Base-by-base conservation (phyloP, 2,888 invertebrate species). In the Pocota personata region DNA sequence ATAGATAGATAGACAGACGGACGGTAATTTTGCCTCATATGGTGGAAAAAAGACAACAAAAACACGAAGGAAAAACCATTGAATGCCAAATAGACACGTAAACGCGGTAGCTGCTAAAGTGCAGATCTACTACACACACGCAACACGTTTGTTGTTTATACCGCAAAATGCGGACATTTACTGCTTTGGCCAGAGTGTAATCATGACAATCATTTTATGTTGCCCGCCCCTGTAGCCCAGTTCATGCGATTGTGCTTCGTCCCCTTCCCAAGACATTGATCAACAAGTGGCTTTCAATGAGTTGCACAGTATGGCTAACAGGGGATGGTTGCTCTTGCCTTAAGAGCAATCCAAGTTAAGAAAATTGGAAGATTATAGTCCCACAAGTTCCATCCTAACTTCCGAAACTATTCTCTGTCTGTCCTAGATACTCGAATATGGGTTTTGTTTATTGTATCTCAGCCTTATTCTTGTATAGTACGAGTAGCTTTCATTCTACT, bases 21-120 rank as follows among this genome's bases (percentile, higher is more conserved):
- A 84, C 66, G 80, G 76, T 82, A 82, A 82, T 86, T 86, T 76
- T 58, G 62, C 82, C 82, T 76, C 82, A 77, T 86, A 86, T 82
- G 86, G 82, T 43, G 60, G 43, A 32, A 60, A 43, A 76, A 64
- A 40, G 66, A 35, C 52, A 48, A 40, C 14, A 21, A 55, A 27
- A 14, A 58, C 24, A 2, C 24, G 24, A 30, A 24, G 35, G n/a
- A 72, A 50, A 69, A 64, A 37, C 76, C 66, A 82, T 72, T 82
- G 82, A 82, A 86, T 82, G 86, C 86, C 72, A 86, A 86, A 86
- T 82, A 86, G 82, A 86, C 82, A 86, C 86, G 86, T 86, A 86
- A 86, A 77, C 86, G 77, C 86, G 82, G 86, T 82, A 82, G 86
- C 86, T 72, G 76, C 64, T 80, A 64, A 80, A 67, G 84, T 82